These are phyloP conservation scores for Apteryx owenii DNA, from an alignment of 2,113 vertebrate genomes.

Conservation along the genomic window DNA sequence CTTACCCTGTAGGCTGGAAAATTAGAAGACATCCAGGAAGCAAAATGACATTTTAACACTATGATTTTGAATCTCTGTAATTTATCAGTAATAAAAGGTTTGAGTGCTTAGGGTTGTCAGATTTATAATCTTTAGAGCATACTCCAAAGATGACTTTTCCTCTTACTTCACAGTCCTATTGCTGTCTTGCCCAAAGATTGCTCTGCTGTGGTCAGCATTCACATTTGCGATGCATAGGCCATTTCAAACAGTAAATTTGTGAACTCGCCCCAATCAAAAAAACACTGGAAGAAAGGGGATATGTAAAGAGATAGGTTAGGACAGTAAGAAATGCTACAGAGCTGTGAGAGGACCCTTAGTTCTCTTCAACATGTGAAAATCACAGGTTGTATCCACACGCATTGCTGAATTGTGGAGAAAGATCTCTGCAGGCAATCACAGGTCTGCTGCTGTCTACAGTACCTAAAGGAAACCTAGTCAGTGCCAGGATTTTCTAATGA, in stretches of 20 bases:
- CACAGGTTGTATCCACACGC: too few relatives aligned
- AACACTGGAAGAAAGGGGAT: neutral
- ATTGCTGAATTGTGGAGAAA: neutral
- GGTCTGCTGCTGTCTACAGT: neutral
- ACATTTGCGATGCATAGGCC: too few relatives aligned
- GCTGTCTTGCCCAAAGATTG: neutral
- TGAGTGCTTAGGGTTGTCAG: neutral
- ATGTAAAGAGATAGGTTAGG: too few relatives aligned
- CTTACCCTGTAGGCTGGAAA: neutral
- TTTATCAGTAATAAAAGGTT: neutral
- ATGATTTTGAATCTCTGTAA: neutral
- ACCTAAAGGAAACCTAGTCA: neutral
- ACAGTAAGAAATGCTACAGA: neutral
- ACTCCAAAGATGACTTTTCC: neutral
- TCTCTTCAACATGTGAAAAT: neutral
- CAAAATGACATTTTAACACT: neutral
- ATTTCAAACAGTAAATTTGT: neutral
- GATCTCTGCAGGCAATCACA: neutral
- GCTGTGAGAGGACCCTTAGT: neutral
- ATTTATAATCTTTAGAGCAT: neutral
- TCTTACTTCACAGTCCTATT: neutral
- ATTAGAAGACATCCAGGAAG: neutral
- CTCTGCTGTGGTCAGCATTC: neutral
- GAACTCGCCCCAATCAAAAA: neutral
- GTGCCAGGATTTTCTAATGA: neutral